Evolutionary conservation across 1,140 invertebrate genomes (phyloP), one percentile per base, ranked within the genome.

Genomic region (Chironomus striatipennis): DNA sequence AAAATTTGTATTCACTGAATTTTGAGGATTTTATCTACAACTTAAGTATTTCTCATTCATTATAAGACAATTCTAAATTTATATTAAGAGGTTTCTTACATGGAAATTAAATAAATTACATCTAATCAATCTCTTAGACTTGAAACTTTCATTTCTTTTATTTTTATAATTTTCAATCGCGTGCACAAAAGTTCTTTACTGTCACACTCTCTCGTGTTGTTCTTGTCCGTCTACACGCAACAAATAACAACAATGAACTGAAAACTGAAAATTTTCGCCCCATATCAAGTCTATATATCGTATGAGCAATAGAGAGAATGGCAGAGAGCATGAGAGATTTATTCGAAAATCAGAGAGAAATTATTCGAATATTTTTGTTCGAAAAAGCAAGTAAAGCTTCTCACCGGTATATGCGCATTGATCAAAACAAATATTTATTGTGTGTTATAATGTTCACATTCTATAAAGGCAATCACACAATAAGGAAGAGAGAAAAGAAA

Each of bases 81-180:
- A 34, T 34, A 34, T 34, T 34, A 34, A 34, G 24, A 34, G 24
- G 24, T 34, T 34, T 34, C 24, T 34, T 34, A 34, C 24, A 34
- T 34, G 24, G 24, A 7, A 57, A 57, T 57, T 57, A 57, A 57
- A 57, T 57, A 57, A 57, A 57, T 57, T 57, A 57, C 7, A 57
- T 57, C 47, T 57, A 57, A 57, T 57, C 47, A 57, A 57, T 57
- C 47, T 57, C 47, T 12, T n/a, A 57, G n/a, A 57, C n/a, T 67
- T 67, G 17, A 67, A 18, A 47, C 8, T 34, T 47, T 47, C 43
- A 47, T 47, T 47, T 8, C 15, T 47, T 4, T 47, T 2, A 1
- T 47, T 47, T 47, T 47, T 43, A n/a, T 43, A 43, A 7, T 12
- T 67, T 20, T 67, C 3, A 67, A 20, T 67, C 17, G 64, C 64